A percentile compares a stretch with the other conserved stretches of the same genome.
Evolutionary conservation across 2,888 invertebrate genomes (phyloP).

Genomic region (Melanostoma mellinum): DNA sequence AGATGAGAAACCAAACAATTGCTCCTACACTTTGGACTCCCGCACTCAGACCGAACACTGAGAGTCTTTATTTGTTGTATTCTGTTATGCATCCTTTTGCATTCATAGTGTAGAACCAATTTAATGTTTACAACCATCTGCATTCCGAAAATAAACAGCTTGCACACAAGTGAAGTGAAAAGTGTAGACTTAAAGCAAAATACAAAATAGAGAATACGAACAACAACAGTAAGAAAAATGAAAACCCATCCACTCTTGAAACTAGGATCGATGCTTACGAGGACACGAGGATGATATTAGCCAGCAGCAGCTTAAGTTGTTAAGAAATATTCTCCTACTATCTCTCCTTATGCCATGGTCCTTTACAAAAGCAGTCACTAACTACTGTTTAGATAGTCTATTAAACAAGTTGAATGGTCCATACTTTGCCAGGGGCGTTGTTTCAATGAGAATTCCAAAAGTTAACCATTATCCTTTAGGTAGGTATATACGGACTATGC

Average conservation of each 20-base stretch:
- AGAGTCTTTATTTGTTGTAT: constrained; percentile 35
- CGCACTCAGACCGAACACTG: background rate
- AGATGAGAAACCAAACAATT: constrained; percentile 56
- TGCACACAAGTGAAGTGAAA: constrained; percentile 32
- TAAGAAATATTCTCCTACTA: constrained; percentile 42
- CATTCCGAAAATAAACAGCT: constrained; percentile 45
- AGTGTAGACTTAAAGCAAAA: constrained; percentile 27
- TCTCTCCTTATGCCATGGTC: constrained; percentile 13
- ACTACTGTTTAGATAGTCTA: constrained; percentile 62
- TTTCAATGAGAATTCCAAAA: constrained; percentile 35
- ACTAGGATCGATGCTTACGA: constrained; percentile 40
- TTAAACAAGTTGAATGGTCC: constrained; percentile 61
- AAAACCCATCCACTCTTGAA: background rate
- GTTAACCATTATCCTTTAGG: constrained; percentile 43
- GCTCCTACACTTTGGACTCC: constrained; percentile 13
- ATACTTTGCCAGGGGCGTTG: constrained; percentile 39
- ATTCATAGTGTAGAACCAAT: constrained; percentile 51
- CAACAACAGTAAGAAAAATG: no score
- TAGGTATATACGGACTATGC: no score
- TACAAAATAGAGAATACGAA: background rate
- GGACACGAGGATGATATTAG: constrained; percentile 50
- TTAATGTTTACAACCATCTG: constrained; percentile 65
- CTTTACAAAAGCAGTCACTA: constrained; percentile 49
- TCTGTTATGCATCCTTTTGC: constrained; percentile 41
- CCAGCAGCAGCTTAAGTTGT: constrained; percentile 42